Conservation (phyloP, 2,113 vertebrate genomes). For the Balaeniceps rex region DNA sequence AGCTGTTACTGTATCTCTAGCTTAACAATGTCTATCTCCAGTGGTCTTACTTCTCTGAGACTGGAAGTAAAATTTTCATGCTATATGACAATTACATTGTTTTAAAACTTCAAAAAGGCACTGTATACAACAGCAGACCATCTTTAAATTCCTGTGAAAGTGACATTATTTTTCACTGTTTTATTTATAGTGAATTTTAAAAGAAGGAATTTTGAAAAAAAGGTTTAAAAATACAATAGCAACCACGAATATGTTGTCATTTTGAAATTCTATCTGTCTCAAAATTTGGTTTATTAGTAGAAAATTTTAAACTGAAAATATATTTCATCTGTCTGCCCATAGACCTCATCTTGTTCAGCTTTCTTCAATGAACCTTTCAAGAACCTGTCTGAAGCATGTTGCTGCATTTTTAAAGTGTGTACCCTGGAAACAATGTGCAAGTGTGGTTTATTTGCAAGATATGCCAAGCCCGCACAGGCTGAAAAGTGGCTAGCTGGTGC, state of each 20-base stretch:
- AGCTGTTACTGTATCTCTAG: background rate
- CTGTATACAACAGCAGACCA: background rate
- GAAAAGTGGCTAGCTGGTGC: background rate
- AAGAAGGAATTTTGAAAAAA: background rate
- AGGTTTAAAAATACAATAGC: background rate
- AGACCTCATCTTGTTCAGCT: background rate
- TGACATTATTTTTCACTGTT: background rate
- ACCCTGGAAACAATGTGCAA: background rate
- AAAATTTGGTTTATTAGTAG: background rate
- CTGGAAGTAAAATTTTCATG: background rate
- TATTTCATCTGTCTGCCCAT: rapidly evolving
- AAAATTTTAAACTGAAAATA: background rate
- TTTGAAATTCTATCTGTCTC: background rate
- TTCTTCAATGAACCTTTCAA: background rate
- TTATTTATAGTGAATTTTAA: background rate
- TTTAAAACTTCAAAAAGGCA: background rate
- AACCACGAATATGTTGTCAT: rapidly evolving
- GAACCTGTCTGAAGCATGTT: background rate
- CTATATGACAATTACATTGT: background rate
- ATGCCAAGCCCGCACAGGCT: background rate
- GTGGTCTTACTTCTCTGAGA: background rate
- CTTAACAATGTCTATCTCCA: background rate
- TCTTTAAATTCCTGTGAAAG: background rate
- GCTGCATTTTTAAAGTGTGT: background rate
- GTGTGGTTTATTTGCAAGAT: background rate